These are phyloP conservation scores for Phoenoteleia sp. DNA, from an alignment of 2,888 invertebrate genomes.

Conservation along the genomic window DNA sequence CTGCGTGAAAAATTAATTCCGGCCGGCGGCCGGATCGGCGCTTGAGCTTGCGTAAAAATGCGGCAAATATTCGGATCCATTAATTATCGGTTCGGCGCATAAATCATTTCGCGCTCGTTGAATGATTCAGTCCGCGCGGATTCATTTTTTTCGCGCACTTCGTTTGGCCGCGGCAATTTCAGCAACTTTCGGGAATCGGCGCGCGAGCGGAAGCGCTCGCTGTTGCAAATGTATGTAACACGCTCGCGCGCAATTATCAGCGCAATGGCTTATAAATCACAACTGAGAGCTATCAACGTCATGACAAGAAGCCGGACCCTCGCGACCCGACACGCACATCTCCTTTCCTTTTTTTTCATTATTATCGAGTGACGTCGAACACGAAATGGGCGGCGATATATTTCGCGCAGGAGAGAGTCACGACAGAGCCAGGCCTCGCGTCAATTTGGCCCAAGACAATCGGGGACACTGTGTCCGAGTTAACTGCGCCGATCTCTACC, in stretches of 20 bases:
- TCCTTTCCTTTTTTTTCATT: constrained; percentile 78
- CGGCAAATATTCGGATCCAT: constrained; percentile 26
- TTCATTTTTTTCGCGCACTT: constrained; percentile 27
- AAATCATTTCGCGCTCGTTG: constrained; percentile 49
- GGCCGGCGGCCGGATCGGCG: constrained; percentile 14
- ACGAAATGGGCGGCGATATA: constrained; percentile 85
- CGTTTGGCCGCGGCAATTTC: constrained; percentile 1
- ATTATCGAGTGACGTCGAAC: constrained; percentile 81
- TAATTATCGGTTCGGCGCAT: constrained; percentile 53
- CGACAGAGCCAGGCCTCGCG: constrained; percentile 56
- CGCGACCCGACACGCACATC: constrained; percentile 74
- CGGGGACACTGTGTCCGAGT: constrained; percentile 13
- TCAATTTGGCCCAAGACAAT: constrained; percentile 63
- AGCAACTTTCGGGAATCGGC: constrained; percentile 17
- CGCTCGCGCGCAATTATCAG: constrained; percentile 40
- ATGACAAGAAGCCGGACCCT: constrained; percentile 62
- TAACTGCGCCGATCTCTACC: neutral
- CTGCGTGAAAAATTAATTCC: constrained; percentile 47
- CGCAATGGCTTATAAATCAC: constrained; percentile 66
- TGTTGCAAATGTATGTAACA: neutral
- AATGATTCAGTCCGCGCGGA: constrained; percentile 38
- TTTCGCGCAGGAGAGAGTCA: constrained; percentile 80
- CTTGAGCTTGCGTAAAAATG: constrained; percentile 29
- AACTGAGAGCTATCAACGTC: constrained; percentile 68
- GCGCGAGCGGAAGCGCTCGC: neutral